Base-by-base conservation (phyloP, 2,113 vertebrate genomes). In the Onychostoma macrolepis region DNA sequence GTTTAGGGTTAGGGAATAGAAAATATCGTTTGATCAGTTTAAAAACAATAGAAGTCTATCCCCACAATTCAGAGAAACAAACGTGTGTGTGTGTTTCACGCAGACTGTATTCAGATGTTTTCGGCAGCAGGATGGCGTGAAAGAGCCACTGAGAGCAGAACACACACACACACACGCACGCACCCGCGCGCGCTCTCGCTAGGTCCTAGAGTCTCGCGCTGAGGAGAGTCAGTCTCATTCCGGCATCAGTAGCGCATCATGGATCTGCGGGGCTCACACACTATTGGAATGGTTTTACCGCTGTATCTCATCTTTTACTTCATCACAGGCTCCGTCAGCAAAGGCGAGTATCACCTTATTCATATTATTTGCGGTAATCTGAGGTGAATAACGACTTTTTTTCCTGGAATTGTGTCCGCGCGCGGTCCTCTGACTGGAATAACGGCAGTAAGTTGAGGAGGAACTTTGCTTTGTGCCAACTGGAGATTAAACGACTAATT, bases 111-210 rank as follows among this genome's bases (percentile, higher is more conserved):
- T 83, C 67, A 84, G 88, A 85, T 88, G 79, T 69, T 86, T 72
- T 81, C 78, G 53, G 82, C 87, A 85, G 80, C 78, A 83, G 88
- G 87, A 90, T 90, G 89, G 87, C 89, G 78, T 88, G 78, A 84
- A 79, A 87, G 82, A 76, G 50, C 61, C 53, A 65, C 88, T 63
- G 74, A 41, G 74, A 87, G 74, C 74, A 67, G 79, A 76, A 30
- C 61, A 28, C 76, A 7, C 21, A 19, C 45, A 0, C 30, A 7
- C 67, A 0, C 50, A 4, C 74, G 1, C 13, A n/a, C n/a, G 2
- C 13, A 15, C 38, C 0, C 75, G 3, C 43, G 0, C 75, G 6
- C 77, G 1, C 48, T 4, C 30, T 45, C 24, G 10, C 74, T 48
- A 12, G 28, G 21, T 24, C 78, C 33, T 9, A 11, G 33, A 58